Evolutionary conservation across 2,113 vertebrate genomes (phyloP), one percentile per base, ranked within the genome.

Genomic region (Pelmatolapia mariae): DNA sequence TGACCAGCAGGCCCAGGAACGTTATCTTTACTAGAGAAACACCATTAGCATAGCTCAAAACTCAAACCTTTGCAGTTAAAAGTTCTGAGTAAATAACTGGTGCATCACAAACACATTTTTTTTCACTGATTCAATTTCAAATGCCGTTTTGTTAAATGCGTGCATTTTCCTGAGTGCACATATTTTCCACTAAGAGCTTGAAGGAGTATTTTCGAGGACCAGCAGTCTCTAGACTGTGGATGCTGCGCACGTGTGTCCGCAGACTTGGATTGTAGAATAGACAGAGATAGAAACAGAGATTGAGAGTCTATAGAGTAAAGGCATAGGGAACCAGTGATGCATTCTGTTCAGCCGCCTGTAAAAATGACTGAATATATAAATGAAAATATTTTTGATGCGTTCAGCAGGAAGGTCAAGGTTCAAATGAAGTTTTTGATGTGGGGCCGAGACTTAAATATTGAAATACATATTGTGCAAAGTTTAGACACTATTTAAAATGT

Each of bases 361-460:
- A 91, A 89, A 91, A 84, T 82, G 78, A 88, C 91, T 91, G 87
- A 91, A 93, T 91, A 89, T 82, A 91, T 91, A 89, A 89, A 93
- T 89, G 84, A 56, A 82, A 91, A 84, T 87, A 71, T 85, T 84
- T 87, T 71, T 83, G 59, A 90, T 91, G 53, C 22, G 83, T 90
- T 86, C 80, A 31, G 36, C 40, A 2, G 78, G 66, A 80, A 81
- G 79, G 61, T 83, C 81, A 57, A 54, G 76, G 76, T 89, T 89
- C 31, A 31, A 88, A 92, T 80, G 45, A 18, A 86, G 82, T 83
- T 84, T 83, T 36, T 81, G 12, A 90, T 86, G 57, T 59, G 47
- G 53, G 84, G 47, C 47, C 22, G 40, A 19, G 53, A 79, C 71
- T 87, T 81, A 52, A 88, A 88, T 89, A 85, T 82, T 87, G 47